Conservation (phyloP, 2,113 vertebrate genomes). For the Naja naja region DNA sequence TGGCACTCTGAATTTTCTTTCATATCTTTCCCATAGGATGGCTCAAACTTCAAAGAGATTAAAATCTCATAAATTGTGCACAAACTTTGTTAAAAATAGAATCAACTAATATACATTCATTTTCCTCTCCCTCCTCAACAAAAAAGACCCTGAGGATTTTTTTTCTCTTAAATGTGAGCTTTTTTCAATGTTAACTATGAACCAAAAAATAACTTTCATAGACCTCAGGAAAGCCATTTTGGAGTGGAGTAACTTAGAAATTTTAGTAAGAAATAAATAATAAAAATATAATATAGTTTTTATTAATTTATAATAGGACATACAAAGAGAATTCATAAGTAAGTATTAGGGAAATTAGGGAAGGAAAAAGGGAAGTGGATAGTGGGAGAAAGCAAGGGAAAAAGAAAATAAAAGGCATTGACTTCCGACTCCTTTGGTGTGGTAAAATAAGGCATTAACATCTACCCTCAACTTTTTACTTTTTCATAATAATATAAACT, state of each 20-base stretch:
- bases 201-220: not conserved
- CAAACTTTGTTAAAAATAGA: not conserved
- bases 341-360: too few species aligned
- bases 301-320: too few species aligned
- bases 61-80: not conserved
- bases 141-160: not conserved
- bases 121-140: not conserved
- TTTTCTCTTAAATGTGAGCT: not conserved
- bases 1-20: not conserved
- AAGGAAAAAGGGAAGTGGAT: too few species aligned
- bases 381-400: too few species aligned
- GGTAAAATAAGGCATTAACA: too few species aligned
- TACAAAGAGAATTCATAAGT: too few species aligned
- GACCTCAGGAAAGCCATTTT: not conserved
- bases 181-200: not conserved
- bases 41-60: not conserved
- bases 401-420: too few species aligned
- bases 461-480: too few species aligned
- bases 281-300: not conserved
- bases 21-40: not conserved
- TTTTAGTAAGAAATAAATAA: not conserved
- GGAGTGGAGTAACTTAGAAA: not conserved
- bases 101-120: not conserved
- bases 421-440: too few species aligned
- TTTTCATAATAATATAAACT: too few species aligned